A percentile compares a stretch with the other conserved stretches of the same genome.
phyloP scores from a whole-genome alignment of 2,797 vertebrate genomes.

The Sarcophilus harrisii region DNA sequence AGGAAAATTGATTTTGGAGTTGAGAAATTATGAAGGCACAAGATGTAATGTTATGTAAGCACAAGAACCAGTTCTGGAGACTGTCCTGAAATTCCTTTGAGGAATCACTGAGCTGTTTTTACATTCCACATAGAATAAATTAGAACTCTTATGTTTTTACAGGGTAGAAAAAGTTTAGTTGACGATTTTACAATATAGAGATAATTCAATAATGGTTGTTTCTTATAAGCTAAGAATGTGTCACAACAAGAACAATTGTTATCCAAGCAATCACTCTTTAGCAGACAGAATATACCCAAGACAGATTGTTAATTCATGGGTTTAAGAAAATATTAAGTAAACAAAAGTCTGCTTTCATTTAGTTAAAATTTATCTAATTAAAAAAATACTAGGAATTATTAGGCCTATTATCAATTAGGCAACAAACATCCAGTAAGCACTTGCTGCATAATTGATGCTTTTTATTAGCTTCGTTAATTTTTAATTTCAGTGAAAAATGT shows the following conservation, averaged over 20 bases:
- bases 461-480: neutral
- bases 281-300: neutral
- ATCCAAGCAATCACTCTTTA: neutral
- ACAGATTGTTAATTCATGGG: neutral
- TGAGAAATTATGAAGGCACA: conserved; percentile 8
- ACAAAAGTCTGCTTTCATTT: neutral
- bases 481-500: neutral
- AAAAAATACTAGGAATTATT: neutral
- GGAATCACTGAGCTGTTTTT: neutral
- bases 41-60: no score
- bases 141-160: neutral
- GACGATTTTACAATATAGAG: neutral
- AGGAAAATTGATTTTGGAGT: conserved; percentile 23
- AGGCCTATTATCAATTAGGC: neutral
- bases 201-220: neutral
- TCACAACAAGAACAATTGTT: neutral
- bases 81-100: conserved; percentile 32
- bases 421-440: neutral
- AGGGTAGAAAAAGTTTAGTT: neutral
- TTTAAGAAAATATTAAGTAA: neutral
- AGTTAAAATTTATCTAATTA: neutral
- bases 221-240: neutral
- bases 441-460: neutral
- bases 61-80: neutral
- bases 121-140: neutral